Conservation (phyloP, 2,888 invertebrate species). For the Thereva unica region DNA sequence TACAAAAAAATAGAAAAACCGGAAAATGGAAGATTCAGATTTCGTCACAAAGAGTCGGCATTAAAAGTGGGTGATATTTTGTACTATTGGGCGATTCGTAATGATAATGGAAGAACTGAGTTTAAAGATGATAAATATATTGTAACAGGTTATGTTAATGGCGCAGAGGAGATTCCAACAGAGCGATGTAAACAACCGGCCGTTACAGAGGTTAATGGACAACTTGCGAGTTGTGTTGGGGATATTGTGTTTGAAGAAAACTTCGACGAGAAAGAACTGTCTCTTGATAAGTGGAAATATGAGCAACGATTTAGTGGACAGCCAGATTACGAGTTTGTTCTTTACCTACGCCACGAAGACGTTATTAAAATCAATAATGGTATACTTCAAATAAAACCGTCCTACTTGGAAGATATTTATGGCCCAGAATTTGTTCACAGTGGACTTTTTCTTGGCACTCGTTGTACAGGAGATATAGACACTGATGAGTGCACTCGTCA, state of each 20-base stretch:
- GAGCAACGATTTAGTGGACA: conserved; percentile 50
- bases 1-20: conserved; percentile 67
- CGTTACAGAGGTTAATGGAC: conserved; percentile 25
- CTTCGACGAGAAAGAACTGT: conserved; percentile 46
- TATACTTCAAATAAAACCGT: conserved; percentile 46
- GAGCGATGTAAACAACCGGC: conserved; percentile 1
- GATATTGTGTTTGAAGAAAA: conserved; percentile 53
- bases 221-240: conserved; percentile 46
- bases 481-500: conserved; percentile 49
- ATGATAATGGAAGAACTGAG: conserved; percentile 62
- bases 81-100: conserved; percentile 76
- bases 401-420: conserved; percentile 37
- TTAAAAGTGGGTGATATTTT: conserved; percentile 69
- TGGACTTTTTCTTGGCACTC: conserved; percentile 46
- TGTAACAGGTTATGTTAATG: conserved; percentile 12
- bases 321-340: conserved; percentile 53
- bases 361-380: conserved; percentile 46
- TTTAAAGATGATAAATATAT: background rate
- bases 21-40: conserved; percentile 69
- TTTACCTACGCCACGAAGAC: conserved; percentile 43
- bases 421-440: conserved; percentile 19
- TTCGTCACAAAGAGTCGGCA: conserved; percentile 63
- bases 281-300: conserved; percentile 47
- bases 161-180: background rate
- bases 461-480: conserved; percentile 50